phyloP scores from a whole-genome alignment of 1,140 invertebrate genomes.

The Drosophila rhopaloa region DNA sequence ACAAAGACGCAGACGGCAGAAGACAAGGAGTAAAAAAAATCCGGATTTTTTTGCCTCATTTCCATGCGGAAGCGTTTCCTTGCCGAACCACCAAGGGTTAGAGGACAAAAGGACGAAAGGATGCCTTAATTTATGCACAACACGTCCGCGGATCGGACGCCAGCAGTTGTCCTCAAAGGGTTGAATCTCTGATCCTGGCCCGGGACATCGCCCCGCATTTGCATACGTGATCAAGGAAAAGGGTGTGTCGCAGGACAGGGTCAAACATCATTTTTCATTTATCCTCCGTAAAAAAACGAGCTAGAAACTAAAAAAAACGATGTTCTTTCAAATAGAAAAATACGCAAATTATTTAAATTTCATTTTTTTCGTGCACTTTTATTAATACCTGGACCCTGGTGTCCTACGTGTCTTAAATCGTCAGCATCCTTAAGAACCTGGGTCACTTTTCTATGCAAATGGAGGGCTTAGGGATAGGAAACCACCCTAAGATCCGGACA shows the following conservation, averaged over 20 bases:
- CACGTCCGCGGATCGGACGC: slow-evolving; percentile 78
- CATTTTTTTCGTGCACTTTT: slow-evolving; percentile 11
- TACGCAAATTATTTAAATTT: slow-evolving; percentile 46
- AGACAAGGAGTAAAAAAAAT: slow-evolving; percentile 70
- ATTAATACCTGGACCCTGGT: slow-evolving; percentile 18
- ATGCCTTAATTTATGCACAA: slow-evolving; percentile 77
- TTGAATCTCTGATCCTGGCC: slow-evolving; percentile 55
- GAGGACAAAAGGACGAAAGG: slow-evolving; percentile 55
- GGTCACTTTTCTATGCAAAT: slow-evolving; percentile 21
- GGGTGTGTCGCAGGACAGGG: slow-evolving; percentile 57
- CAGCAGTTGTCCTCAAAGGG: slow-evolving; percentile 53
- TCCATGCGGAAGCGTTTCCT: slow-evolving; percentile 75
- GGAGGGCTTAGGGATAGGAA: slow-evolving; percentile 33
- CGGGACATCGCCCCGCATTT: slow-evolving; percentile 67
- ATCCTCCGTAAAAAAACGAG: slow-evolving; percentile 31
- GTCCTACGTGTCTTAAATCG: slow-evolving; percentile 9
- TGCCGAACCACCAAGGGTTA: slow-evolving; percentile 58
- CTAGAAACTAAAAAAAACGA: slow-evolving; percentile 16
- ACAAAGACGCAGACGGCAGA: slow-evolving; percentile 45
- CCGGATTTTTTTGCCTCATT: slow-evolving; percentile 83
- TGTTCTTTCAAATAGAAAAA: slow-evolving; percentile 46
- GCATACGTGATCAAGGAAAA: slow-evolving; percentile 73
- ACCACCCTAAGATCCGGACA: slow-evolving; percentile 16
- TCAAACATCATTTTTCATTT: slow-evolving; percentile 80
- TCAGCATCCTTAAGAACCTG: slow-evolving; percentile 9